phyloP scores from a whole-genome alignment of 2,113 vertebrate species.

The Eretmochelys imbricata region DNA sequence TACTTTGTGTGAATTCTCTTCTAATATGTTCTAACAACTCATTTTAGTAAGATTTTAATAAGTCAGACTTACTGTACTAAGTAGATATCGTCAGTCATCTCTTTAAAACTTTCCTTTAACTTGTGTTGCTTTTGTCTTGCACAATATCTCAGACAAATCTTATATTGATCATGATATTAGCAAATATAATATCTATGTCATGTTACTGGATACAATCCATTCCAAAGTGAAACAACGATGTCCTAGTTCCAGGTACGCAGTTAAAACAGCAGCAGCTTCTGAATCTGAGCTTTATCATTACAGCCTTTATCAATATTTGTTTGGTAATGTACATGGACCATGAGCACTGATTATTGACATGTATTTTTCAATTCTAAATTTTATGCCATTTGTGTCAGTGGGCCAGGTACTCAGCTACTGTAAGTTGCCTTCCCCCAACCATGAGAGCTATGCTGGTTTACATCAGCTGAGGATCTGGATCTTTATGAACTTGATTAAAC shows the following conservation, averaged over 20 bases:
- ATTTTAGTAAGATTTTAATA: background rate
- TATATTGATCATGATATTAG: background rate
- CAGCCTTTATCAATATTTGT: too few relatives aligned
- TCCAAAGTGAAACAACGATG: background rate
- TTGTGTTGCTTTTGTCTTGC: background rate
- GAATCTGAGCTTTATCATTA: too few relatives aligned
- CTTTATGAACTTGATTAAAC: background rate
- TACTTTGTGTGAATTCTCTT: too few relatives aligned
- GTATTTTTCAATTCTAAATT: too few relatives aligned
- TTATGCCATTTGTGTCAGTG: background rate
- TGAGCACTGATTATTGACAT: too few relatives aligned
- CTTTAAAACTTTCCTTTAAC: background rate
- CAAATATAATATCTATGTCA: background rate
- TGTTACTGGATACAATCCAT: background rate
- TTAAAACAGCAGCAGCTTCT: background rate
- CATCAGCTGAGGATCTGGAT: background rate
- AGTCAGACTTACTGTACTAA: background rate
- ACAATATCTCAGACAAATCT: background rate
- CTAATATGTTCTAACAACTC: too few relatives aligned
- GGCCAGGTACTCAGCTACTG: background rate
- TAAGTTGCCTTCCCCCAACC: background rate
- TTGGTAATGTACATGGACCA: too few relatives aligned
- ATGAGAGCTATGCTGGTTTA: background rate
- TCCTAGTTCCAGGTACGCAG: background rate
- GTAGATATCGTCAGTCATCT: accelerated